These are phyloP conservation scores for Hydractinia symbiolongicarpus DNA, from an alignment of 30 jellyfish, hydroid and myxozoan genomes.

Conservation along the genomic window DNA sequence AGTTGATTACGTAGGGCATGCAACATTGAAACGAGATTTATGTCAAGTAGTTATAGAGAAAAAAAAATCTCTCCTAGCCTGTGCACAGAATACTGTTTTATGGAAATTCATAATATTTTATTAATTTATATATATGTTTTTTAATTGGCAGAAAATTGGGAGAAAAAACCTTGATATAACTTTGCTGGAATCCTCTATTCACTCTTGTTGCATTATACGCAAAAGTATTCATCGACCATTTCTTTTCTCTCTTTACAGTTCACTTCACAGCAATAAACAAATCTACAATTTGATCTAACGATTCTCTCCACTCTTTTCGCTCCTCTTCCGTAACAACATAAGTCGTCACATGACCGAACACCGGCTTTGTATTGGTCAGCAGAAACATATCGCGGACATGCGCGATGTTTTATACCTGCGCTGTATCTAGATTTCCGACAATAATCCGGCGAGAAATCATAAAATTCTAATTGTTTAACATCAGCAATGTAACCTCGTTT, in stretches of 20 bases:
- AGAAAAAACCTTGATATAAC: too few species aligned
- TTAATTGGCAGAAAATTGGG: too few species aligned
- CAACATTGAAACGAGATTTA: too few species aligned
- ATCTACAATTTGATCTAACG: neutral
- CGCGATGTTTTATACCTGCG: neutral
- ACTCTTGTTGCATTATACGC: neutral
- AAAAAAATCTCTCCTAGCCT: too few species aligned
- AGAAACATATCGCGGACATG: slow-evolving; percentile 1
- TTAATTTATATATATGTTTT: too few species aligned
- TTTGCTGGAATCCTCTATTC: too few species aligned
- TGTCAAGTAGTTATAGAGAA: too few species aligned
- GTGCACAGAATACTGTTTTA: too few species aligned
- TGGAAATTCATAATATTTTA: too few species aligned
- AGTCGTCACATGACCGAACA: neutral
- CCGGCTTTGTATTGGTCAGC: neutral
- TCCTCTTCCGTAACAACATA: slow-evolving; percentile 12
- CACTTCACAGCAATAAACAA: slow-evolving; percentile 14
- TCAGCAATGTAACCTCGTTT: neutral
- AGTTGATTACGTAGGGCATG: too few species aligned
- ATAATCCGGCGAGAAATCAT: slow-evolving; percentile 19
- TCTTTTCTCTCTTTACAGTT: neutral
- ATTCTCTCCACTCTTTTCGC: neutral
- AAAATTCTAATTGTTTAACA: neutral
- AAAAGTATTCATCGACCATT: slow-evolving; percentile 15
- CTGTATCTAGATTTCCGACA: neutral